Base-by-base conservation (phyloP, 2,888 invertebrate genomes). In the Idaea straminata region DNA sequence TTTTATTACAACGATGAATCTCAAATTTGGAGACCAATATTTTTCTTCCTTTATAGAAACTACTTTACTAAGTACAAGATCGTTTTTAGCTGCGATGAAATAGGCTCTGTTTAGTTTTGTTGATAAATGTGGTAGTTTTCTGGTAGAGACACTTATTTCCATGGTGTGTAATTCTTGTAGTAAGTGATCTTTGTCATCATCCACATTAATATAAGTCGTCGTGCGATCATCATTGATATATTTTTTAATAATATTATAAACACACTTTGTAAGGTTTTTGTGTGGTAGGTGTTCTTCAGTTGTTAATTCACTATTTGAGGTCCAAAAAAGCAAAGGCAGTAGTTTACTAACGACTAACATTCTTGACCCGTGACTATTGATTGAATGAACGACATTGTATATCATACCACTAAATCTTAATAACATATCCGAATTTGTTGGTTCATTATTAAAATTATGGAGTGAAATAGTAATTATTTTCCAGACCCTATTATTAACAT, bases 1-100 rank as follows among this genome's bases (percentile, higher is more conserved):
- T 57, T 77, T 65, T 3, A 88, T 67, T 2, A 84, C 61, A 5
- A 88, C 73, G 5, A 85, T 67, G 63, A 85, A 82, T 34, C 74
- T 72, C 3, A 78, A 78, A 16, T 75, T 67, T 0, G 87, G 87
- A 62, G 80, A 81, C 88, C 88, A 88, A 0, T 72, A 64, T 0
- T 66, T 35, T 16, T 83, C 84, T 35, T 62, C 71, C 1, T 66
- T 70, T 0, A 87, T 61, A 15, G 64, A 16, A 7, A 15, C 34
- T 10, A 83, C 73, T 4, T 67, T 63, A 5, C 64, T 64, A 7
- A 86, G 78, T 15, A 74, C 66, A 2, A 59, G 61, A 3, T 68
- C 68, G 59, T 77, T 72, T 1, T 58, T 67, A 0, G 74, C 77
- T 4, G 71, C 62, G 57, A 86, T 69, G 36, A 87, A 16, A 64